Conservation (phyloP, 2,113 vertebrate genomes). For the Crypturellus undulatus region DNA sequence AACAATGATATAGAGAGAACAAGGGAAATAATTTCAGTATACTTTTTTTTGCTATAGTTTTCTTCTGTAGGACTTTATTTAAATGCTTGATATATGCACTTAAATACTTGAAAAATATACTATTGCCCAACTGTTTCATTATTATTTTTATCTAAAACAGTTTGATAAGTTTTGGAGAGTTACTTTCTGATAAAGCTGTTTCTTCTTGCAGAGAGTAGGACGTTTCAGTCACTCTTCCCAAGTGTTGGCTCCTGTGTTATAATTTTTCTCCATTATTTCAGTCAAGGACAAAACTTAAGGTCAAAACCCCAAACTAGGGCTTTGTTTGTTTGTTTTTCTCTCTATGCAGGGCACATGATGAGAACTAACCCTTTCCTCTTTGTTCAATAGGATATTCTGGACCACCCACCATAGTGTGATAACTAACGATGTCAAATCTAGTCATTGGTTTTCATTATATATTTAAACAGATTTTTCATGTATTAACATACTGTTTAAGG, state of each 20-base stretch:
- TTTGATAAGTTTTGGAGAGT: neutral
- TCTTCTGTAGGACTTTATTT: neutral
- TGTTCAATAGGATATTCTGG: neutral
- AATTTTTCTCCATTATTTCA: slow-evolving; percentile 13
- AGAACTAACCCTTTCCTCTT: slow-evolving; percentile 14
- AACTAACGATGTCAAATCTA: neutral
- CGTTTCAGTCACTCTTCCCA: neutral
- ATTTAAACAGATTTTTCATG: neutral
- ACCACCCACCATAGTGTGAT: neutral
- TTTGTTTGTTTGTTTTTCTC: neutral
- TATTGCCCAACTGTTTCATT: neutral
- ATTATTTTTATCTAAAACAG: neutral
- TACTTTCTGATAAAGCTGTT: neutral
- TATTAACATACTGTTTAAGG: neutral
- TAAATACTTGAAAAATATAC: neutral
- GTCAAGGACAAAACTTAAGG: neutral
- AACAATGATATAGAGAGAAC: slow-evolving; percentile 24
- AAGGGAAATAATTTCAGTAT: slow-evolving; percentile 19
- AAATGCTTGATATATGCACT: neutral
- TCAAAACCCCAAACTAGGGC: too few relatives aligned
- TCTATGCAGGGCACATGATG: neutral
- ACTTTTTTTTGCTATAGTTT: neutral
- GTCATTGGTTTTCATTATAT: neutral
- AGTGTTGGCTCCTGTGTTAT: neutral
- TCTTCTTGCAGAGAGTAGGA: neutral